Evolutionary conservation across 64 coral and sea anemone species (phyloP).

Genomic region (Pocillopora damicornis): DNA sequence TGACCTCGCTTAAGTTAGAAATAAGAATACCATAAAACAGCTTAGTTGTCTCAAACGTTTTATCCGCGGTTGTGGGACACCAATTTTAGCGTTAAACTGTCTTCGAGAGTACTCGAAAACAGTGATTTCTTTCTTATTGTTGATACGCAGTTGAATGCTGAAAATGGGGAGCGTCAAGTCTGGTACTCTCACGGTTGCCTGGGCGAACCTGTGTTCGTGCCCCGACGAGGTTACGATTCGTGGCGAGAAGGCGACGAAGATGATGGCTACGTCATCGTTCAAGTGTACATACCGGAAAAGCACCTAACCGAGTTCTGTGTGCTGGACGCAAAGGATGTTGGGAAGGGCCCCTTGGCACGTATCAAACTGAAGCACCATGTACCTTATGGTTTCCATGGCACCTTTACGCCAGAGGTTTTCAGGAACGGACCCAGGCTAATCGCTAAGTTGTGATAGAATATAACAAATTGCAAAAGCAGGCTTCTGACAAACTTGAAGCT

Average conservation of each 20-base stretch:
- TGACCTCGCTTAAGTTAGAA: too few relatives aligned
- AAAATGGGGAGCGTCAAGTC: slow-evolving; percentile 42
- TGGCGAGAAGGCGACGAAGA: slow-evolving; percentile 76
- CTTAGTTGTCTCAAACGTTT: too few relatives aligned
- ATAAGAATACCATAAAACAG: too few relatives aligned
- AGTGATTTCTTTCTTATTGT: not conserved
- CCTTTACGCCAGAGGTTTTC: slow-evolving; percentile 82
- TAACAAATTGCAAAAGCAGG: not conserved
- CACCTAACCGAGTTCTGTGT: slow-evolving; percentile 88
- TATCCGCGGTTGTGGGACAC: too few relatives aligned
- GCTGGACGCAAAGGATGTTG: slow-evolving; percentile 78
- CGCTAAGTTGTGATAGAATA: slow-evolving; percentile 40
- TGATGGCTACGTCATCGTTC: slow-evolving; percentile 89
- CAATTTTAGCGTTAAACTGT: too few relatives aligned
- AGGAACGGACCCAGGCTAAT: slow-evolving; percentile 2
- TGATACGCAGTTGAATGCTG: slow-evolving; percentile 53
- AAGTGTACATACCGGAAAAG: slow-evolving; percentile 78
- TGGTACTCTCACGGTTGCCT: slow-evolving; percentile 88
- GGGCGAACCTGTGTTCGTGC: slow-evolving; percentile 87
- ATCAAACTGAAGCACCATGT: slow-evolving; percentile 86
- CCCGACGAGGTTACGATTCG: slow-evolving; percentile 75
- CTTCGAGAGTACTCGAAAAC: too few relatives aligned
- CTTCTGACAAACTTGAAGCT: not conserved
- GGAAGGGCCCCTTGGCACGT: slow-evolving; percentile 60
- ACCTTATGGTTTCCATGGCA: slow-evolving; percentile 89